These are phyloP conservation scores for Rhingia rostrata DNA, from an alignment of 2,888 invertebrate species.

Conservation along the genomic window DNA sequence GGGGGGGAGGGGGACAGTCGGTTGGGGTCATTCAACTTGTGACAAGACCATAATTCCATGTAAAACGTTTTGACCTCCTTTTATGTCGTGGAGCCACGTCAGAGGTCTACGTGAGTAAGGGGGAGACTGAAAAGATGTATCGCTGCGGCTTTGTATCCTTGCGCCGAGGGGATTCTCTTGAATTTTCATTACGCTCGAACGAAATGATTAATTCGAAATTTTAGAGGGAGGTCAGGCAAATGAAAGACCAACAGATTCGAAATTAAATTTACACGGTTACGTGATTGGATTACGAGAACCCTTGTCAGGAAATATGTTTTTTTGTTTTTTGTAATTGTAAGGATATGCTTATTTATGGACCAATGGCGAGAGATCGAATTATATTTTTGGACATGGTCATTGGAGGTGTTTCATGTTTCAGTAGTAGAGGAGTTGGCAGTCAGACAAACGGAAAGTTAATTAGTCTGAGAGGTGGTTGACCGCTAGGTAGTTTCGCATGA, in stretches of 20 bases:
- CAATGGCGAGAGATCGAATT: slow-evolving; percentile 19
- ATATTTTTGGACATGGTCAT: slow-evolving; percentile 4
- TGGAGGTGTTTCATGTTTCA: not conserved
- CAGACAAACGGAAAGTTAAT: no score
- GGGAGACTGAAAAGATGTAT: slow-evolving; percentile 3
- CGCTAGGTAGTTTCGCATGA: no score
- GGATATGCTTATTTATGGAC: slow-evolving; percentile 50
- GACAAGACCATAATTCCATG: slow-evolving; percentile 50
- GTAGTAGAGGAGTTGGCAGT: no score
- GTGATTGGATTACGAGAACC: slow-evolving; percentile 33
- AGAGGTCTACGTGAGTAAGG: not conserved
- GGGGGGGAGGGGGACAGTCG: slow-evolving; percentile 8
- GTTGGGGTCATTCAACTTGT: slow-evolving; percentile 45
- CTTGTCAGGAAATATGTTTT: slow-evolving; percentile 61
- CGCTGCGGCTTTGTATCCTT: slow-evolving; percentile 7
- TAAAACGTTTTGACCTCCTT: slow-evolving; percentile 64
- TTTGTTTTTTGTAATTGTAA: slow-evolving; percentile 25
- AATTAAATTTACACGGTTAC: slow-evolving; percentile 57
- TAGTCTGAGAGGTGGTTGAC: no score
- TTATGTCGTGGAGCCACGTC: slow-evolving; percentile 27
- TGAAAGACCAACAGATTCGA: slow-evolving; percentile 17
- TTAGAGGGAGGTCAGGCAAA: slow-evolving; percentile 48
- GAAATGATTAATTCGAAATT: slow-evolving; percentile 68
- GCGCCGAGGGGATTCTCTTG: slow-evolving; percentile 39
- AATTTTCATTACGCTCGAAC: slow-evolving; percentile 28